Evolutionary conservation across 1,140 invertebrate species (phyloP).

Genomic region (Sweltsa coloradensis): DNA sequence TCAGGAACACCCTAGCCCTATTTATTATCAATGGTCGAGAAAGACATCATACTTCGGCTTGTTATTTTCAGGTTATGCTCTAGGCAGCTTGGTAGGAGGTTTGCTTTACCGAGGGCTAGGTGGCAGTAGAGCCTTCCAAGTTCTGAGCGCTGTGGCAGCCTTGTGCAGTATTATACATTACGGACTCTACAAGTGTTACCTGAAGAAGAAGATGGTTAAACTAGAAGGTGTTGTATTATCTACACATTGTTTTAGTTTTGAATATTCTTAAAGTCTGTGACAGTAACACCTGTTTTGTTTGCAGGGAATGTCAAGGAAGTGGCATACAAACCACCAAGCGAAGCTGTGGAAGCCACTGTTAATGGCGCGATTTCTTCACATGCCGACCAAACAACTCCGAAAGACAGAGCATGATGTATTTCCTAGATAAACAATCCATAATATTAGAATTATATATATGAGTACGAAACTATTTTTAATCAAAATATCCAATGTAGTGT

Average conservation of each 20-base stretch:
- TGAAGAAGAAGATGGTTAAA: conserved; percentile 1
- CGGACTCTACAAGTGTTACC: conserved; percentile 29
- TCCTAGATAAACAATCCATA: too few relatives aligned
- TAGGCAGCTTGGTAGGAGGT: conserved; percentile 47
- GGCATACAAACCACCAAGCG: not conserved
- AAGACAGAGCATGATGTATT: too few relatives aligned
- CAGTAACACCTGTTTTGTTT: not conserved
- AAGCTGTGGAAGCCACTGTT: not conserved
- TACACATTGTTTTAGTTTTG: not conserved
- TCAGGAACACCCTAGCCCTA: too few relatives aligned
- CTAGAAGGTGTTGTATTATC: not conserved
- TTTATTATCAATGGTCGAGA: not conserved
- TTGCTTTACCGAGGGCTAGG: conserved; percentile 41
- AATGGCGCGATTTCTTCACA: too few relatives aligned
- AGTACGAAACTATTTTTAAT: too few relatives aligned
- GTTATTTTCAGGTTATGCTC: conserved; percentile 36
- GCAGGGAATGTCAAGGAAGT: not conserved
- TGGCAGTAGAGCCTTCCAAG: conserved; percentile 36
- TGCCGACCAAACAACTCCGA: too few relatives aligned
- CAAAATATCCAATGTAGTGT: too few relatives aligned
- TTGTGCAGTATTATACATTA: conserved; percentile 38
- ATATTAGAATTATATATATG: too few relatives aligned
- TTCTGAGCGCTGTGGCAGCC: conserved; percentile 36
- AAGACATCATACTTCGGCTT: conserved; percentile 3
- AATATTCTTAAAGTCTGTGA: not conserved